Conservation (phyloP, 1,140 invertebrate genomes). For the Drosophila funebris region DNA sequence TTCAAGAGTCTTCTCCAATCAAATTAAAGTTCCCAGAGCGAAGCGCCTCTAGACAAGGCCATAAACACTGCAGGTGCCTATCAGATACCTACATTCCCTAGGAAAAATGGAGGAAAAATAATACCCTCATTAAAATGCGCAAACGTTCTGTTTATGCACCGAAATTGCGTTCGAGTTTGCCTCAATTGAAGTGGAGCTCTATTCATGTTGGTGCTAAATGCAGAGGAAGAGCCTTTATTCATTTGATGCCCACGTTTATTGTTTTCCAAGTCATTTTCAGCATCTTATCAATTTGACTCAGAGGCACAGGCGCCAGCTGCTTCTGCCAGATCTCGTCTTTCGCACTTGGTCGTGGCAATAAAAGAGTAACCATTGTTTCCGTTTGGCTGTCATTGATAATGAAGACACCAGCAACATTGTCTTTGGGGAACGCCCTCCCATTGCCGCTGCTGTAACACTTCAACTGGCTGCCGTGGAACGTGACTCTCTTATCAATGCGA, state of each 20-base stretch:
- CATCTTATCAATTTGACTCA: constrained; percentile 79
- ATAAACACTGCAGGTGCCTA: constrained; percentile 20
- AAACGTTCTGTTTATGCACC: constrained; percentile 76
- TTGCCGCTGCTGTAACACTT: constrained; percentile 14
- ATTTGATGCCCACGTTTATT: constrained; percentile 80
- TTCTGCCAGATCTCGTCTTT: background rate
- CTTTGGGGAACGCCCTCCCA: constrained; percentile 30
- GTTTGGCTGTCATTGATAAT: constrained; percentile 71
- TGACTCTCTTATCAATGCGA: constrained; percentile 79
- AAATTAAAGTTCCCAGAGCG: background rate
- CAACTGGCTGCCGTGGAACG: constrained; percentile 54
- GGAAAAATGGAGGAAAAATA: constrained; percentile 7
- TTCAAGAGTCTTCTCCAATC: background rate
- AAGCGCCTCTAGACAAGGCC: background rate
- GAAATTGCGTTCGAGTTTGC: constrained; percentile 43
- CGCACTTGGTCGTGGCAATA: constrained; percentile 49
- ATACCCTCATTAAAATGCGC: constrained; percentile 70
- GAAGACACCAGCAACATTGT: constrained; percentile 77
- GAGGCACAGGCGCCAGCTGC: constrained; percentile 52
- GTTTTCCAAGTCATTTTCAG: constrained; percentile 77
- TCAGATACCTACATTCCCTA: background rate
- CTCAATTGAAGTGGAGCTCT: constrained; percentile 5
- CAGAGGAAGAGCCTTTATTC: constrained; percentile 54
- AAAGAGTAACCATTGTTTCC: constrained; percentile 79
- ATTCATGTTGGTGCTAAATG: constrained; percentile 54